Evolutionary conservation across 2,113 vertebrate genomes (phyloP).

Genomic region (Oryzias woworae): DNA sequence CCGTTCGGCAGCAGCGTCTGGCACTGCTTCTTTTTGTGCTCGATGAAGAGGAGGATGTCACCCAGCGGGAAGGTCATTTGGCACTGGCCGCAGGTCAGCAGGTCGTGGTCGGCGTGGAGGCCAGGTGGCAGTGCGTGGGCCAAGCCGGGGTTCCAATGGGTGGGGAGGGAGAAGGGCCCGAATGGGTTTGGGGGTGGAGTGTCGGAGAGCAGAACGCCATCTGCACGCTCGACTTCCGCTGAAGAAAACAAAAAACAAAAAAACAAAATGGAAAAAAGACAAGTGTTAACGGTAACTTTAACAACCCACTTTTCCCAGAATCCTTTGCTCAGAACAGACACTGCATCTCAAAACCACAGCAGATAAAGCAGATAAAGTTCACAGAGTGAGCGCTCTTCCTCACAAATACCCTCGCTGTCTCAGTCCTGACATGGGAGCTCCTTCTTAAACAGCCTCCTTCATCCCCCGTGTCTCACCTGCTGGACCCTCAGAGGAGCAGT

Average conservation of each 20-base stretch:
- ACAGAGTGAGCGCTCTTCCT: no score
- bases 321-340: no score
- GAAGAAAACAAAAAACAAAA: constrained; percentile 50
- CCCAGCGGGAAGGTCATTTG: constrained; percentile 96
- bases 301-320: no score
- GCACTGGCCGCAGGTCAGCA: constrained; percentile 98
- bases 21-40: constrained; percentile 99
- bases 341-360: no score
- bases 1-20: constrained; percentile 78
- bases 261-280: neutral
- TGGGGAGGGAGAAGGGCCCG: constrained; percentile 74
- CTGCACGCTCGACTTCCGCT: constrained; percentile 91
- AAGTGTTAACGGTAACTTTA: neutral
- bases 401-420: no score
- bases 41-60: constrained; percentile 98
- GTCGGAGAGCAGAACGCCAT: constrained; percentile 80
- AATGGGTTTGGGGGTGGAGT: constrained; percentile 41
- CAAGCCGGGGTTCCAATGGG: constrained; percentile 80
- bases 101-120: constrained; percentile 86
- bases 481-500: no score
- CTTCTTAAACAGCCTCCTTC: no score
- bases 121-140: constrained; percentile 74
- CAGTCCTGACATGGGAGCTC: no score
- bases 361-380: no score
- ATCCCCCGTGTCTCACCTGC: no score